Conservation (phyloP, 1,140 invertebrate species). For the Drosophila carrolli region DNA sequence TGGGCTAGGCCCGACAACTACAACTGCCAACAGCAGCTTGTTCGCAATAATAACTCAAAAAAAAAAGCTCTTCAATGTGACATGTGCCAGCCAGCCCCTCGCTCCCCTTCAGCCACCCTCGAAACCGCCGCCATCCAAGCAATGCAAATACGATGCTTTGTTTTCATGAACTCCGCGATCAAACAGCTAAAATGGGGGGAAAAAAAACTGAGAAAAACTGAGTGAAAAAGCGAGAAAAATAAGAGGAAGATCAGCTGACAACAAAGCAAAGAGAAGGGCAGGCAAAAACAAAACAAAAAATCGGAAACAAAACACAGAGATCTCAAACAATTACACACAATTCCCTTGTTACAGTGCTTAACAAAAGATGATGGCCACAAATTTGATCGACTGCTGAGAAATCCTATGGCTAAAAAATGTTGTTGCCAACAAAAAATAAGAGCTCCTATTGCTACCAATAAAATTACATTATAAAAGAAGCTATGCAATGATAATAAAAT, state of each 20-base stretch:
- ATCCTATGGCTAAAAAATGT: constrained; percentile 11
- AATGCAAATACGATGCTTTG: constrained; percentile 33
- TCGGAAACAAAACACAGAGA: constrained; percentile 10
- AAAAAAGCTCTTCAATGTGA: constrained; percentile 53
- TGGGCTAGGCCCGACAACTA: constrained; percentile 41
- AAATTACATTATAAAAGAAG: not conserved
- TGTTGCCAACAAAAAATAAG: constrained; percentile 3
- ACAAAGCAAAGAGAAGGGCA: constrained; percentile 51
- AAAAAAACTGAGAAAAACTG: constrained; percentile 4
- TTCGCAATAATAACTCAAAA: constrained; percentile 52
- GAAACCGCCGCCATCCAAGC: constrained; percentile 13
- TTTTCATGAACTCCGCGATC: constrained; percentile 48
- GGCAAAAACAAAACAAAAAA: constrained; percentile 33
- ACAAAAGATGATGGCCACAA: constrained; percentile 42
- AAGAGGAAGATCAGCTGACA: constrained; percentile 26
- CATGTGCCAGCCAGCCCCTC: constrained; percentile 30
- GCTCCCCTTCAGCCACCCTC: not conserved
- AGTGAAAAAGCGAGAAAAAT: constrained; percentile 15
- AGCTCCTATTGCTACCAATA: not conserved
- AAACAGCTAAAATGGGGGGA: constrained; percentile 15
- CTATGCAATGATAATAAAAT: not conserved
- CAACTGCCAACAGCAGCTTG: constrained; percentile 26
- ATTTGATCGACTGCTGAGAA: constrained; percentile 42
- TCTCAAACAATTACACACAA: constrained; percentile 39
- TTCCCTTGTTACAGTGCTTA: constrained; percentile 25